Evolutionary conservation across 2,888 invertebrate species (phyloP).

Genomic region (Steinernema hermaphroditum): DNA sequence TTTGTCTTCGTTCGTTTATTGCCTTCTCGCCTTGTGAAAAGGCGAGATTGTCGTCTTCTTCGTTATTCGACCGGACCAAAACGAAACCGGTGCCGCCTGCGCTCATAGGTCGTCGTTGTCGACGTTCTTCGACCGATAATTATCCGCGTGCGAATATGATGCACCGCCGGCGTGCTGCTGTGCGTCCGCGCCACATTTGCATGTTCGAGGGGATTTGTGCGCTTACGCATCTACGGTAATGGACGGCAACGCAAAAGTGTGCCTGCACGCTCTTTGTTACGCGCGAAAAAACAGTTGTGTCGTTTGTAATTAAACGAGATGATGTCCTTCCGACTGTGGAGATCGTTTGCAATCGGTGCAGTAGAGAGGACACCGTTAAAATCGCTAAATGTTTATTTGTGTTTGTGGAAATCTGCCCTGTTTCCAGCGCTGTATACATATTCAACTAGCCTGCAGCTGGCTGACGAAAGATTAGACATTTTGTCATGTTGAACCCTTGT

Average conservation of each 20-base stretch:
- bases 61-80: slow-evolving; percentile 1
- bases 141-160: neutral
- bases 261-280: neutral
- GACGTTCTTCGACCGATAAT: slow-evolving; percentile 12
- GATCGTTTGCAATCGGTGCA: too few relatives aligned
- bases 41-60: neutral
- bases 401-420: neutral
- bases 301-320: neutral
- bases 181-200: neutral
- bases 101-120: slow-evolving; percentile 19
- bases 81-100: slow-evolving; percentile 24
- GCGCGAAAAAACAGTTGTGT: neutral
- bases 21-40: neutral
- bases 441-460: too few relatives aligned
- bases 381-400: neutral
- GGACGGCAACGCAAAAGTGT: neutral
- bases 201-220: neutral
- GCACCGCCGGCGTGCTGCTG: neutral
- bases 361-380: too few relatives aligned
- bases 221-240: neutral
- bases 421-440: too few relatives aligned
- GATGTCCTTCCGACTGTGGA: too few relatives aligned
- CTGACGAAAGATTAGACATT: too few relatives aligned
- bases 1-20: neutral
- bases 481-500: too few relatives aligned